Evolutionary conservation across 2,888 invertebrate species (phyloP).

Genomic region (Pyralis farinalis): DNA sequence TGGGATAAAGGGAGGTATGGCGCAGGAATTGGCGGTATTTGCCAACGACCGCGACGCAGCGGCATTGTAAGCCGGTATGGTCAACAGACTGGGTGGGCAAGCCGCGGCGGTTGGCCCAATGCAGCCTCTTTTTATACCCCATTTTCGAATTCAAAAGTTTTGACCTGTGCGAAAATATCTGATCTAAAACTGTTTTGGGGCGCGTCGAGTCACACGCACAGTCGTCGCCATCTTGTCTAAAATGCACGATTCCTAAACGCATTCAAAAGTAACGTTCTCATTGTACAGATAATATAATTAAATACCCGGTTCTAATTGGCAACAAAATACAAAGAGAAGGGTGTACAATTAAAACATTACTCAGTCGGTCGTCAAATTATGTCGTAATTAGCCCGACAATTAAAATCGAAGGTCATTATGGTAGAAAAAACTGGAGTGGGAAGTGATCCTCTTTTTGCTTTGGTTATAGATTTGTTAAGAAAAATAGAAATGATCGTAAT

Average conservation of each 20-base stretch:
- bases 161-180: slow-evolving; percentile 46
- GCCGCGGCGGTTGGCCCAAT: slow-evolving; percentile 54
- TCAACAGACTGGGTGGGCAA: slow-evolving; percentile 72
- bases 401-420: slow-evolving; percentile 72
- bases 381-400: slow-evolving; percentile 69
- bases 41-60: slow-evolving; percentile 64
- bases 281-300: slow-evolving; percentile 53
- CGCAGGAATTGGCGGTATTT: slow-evolving; percentile 78
- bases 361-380: slow-evolving; percentile 63
- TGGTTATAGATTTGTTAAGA: slow-evolving; percentile 29
- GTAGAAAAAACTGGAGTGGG: slow-evolving; percentile 64
- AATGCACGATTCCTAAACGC: slow-evolving; percentile 30
- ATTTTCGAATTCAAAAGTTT: slow-evolving; percentile 57
- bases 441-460: slow-evolving; percentile 60
- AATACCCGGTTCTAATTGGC: slow-evolving; percentile 53
- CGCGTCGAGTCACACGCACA: slow-evolving; percentile 36
- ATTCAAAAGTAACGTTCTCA: slow-evolving; percentile 23
- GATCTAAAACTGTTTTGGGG: slow-evolving; percentile 29
- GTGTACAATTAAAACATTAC: slow-evolving; percentile 77
- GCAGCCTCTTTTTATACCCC: slow-evolving; percentile 54
- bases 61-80: slow-evolving; percentile 54
- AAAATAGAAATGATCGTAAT: not conserved
- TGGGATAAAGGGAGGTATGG: slow-evolving; percentile 49
- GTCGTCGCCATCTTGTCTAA: slow-evolving; percentile 31
- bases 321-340: slow-evolving; percentile 52